Percentiles rank a stretch among this genome's conserved stretches.
Evolutionary conservation across 2,797 vertebrate species (phyloP).

Genomic region (Malurus leucopterus): DNA sequence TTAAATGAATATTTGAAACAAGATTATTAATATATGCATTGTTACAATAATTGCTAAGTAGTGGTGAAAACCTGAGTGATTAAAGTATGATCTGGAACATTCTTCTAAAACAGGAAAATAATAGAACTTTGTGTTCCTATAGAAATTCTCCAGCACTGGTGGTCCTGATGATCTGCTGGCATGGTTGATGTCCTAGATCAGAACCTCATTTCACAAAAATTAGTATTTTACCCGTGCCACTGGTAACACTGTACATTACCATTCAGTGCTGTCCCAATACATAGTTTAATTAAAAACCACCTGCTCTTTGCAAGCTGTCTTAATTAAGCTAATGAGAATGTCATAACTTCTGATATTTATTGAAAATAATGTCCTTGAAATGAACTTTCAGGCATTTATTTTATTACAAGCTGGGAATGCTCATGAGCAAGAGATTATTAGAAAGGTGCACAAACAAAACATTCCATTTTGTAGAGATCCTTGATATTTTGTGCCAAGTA

Average conservation of each 20-base stretch:
- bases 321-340: constrained; percentile 14
- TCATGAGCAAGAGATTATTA: background rate
- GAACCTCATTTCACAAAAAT: background rate
- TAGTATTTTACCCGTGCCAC: background rate
- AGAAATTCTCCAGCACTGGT: background rate
- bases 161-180: background rate
- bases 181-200: background rate
- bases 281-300: background rate
- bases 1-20: constrained; percentile 33
- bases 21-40: constrained; percentile 4
- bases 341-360: background rate
- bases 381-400: background rate
- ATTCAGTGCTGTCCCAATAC: background rate
- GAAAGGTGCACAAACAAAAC: background rate
- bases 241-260: background rate
- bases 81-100: background rate
- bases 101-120: background rate
- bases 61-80: background rate
- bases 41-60: constrained; percentile 12
- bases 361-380: background rate
- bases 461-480: background rate
- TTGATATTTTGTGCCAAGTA: background rate
- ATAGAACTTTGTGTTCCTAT: background rate
- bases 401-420: background rate
- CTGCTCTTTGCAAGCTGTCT: background rate